Percentiles rank a stretch among this genome's conserved stretches.
These are phyloP conservation scores for Misgurnus mizolepis DNA, from an alignment of 2,113 vertebrate genomes.

Conservation along the genomic window DNA sequence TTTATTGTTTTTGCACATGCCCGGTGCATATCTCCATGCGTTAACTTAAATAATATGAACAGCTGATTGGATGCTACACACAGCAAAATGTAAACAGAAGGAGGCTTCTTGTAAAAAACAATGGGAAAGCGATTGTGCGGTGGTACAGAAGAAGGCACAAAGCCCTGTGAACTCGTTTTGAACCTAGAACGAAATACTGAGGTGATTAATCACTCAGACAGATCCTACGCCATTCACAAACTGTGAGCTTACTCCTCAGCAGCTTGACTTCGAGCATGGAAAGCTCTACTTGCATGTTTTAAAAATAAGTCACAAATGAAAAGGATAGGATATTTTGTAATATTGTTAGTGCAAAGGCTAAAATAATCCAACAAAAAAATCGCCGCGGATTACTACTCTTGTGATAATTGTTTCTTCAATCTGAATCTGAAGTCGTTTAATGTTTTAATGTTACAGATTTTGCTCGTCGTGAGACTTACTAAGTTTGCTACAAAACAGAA, in stretches of 20 bases:
- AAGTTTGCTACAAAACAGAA: background rate
- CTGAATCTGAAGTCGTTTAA: background rate
- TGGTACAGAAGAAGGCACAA: constrained; percentile 88
- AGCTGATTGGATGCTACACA: no score
- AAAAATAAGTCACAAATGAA: constrained; percentile 3
- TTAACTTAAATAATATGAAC: no score
- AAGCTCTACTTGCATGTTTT: background rate
- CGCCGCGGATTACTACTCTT: background rate
- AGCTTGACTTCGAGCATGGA: constrained; percentile 68
- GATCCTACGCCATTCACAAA: constrained; percentile 87
- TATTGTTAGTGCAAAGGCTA: background rate
- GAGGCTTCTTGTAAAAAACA: constrained; percentile 48
- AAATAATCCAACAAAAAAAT: background rate
- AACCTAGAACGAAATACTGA: constrained; percentile 92
- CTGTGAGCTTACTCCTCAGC: constrained; percentile 81
- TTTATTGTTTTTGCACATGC: no score
- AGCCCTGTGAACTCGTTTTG: constrained; percentile 95
- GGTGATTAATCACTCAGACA: constrained; percentile 98
- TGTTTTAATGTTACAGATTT: background rate
- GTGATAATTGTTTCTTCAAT: background rate
- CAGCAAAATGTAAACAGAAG: constrained; percentile 10
- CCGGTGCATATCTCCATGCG: no score
- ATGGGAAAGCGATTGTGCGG: constrained; percentile 61
- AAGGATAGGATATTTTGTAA: background rate
- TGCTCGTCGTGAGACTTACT: background rate